Evolutionary conservation across 1,140 invertebrate genomes (phyloP).

Genomic region (Cyrtorhinus lividipennis): DNA sequence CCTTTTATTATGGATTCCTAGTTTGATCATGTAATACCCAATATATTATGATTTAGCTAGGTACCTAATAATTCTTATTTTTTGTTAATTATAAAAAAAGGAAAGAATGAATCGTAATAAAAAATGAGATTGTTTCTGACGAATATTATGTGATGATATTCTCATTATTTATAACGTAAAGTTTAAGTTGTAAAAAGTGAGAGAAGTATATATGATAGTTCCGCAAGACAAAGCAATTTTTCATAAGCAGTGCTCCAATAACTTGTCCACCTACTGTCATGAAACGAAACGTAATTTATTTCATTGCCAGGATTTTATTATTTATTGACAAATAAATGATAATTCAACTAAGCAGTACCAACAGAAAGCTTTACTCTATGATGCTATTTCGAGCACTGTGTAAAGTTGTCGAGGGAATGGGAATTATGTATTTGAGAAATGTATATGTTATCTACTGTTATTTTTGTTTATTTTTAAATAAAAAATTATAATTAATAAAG

Average conservation of each 20-base stretch:
- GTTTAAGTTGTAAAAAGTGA: neutral
- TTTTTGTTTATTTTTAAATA: neutral
- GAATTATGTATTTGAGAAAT: neutral
- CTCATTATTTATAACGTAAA: neutral
- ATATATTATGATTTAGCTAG: neutral
- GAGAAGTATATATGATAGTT: neutral
- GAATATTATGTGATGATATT: neutral
- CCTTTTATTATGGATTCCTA: neutral
- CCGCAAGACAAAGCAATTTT: neutral
- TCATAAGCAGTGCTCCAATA: neutral
- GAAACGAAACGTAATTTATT: neutral
- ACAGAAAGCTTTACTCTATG: neutral
- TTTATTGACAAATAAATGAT: neutral
- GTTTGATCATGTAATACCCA: neutral
- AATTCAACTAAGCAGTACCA: neutral
- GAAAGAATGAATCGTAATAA: too few species aligned
- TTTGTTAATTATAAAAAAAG: neutral
- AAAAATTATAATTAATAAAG: too few species aligned
- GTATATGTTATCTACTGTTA: neutral
- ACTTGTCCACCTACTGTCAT: neutral
- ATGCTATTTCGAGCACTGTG: neutral
- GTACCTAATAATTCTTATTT: neutral
- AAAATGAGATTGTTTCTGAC: neutral
- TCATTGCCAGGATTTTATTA: neutral
- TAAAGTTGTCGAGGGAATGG: neutral